phyloP scores from a whole-genome alignment of 2,888 invertebrate species.

The Aspidiotus rigidus region DNA sequence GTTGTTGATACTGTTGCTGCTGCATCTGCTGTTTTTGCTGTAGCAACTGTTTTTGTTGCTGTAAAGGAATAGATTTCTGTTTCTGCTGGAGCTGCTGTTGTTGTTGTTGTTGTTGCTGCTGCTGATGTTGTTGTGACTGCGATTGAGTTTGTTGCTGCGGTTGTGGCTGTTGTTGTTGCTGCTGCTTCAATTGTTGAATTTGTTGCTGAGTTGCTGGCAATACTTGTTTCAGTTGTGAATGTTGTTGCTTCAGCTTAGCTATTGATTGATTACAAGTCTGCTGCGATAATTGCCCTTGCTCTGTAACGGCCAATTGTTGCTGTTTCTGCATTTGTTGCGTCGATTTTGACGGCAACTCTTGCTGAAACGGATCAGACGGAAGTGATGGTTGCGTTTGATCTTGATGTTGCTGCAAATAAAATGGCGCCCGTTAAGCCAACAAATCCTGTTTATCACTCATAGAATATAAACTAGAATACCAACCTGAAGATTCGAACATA shows the following conservation, averaged over 20 bases:
- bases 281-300: constrained; percentile 36
- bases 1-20: constrained; percentile 17
- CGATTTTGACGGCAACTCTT: constrained; percentile 40
- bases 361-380: constrained; percentile 9
- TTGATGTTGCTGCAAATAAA: constrained; percentile 8
- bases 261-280: constrained; percentile 38
- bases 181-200: constrained; percentile 42
- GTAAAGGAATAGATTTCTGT: constrained; percentile 39
- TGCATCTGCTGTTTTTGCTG: constrained; percentile 25
- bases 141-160: constrained; percentile 43
- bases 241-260: constrained; percentile 9
- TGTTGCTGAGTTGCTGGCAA: constrained; percentile 40
- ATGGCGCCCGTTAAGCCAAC: background rate
- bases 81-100: constrained; percentile 34
- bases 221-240: constrained; percentile 24
- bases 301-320: background rate
- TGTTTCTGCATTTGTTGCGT: constrained; percentile 38
- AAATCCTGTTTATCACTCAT: too few relatives aligned
- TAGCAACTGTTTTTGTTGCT: constrained; percentile 20
- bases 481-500: constrained; percentile 2
- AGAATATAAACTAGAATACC: background rate
- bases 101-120: constrained; percentile 41
- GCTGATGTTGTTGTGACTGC: constrained; percentile 42
- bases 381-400: background rate
- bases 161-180: constrained; percentile 41